These are phyloP conservation scores for Rambutsinella grinnellia DNA, from an alignment of 2,888 invertebrate genomes.

Conservation along the genomic window DNA sequence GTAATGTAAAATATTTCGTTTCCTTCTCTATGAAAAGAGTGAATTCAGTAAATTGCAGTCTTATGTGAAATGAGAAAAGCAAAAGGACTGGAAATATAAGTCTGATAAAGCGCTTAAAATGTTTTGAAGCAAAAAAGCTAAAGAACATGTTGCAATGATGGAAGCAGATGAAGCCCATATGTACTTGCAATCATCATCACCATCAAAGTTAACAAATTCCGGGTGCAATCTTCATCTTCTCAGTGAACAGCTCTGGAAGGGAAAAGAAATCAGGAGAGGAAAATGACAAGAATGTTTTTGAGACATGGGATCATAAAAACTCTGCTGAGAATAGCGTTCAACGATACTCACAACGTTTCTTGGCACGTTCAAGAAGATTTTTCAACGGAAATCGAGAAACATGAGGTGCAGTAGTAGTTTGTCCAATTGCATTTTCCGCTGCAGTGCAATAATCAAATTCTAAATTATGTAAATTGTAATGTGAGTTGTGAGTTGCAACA, in stretches of 20 bases:
- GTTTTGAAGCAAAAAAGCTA: background rate
- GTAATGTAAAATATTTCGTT: too few species aligned
- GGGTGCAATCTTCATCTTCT: too few species aligned
- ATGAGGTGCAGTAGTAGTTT: too few species aligned
- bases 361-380: conserved; percentile 8
- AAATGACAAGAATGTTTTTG: conserved; percentile 21
- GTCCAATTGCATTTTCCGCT: too few species aligned
- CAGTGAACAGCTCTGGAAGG: background rate
- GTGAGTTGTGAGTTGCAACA: background rate
- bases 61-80: too few species aligned
- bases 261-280: background rate
- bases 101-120: conserved; percentile 19
- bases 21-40: too few species aligned
- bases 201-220: too few species aligned
- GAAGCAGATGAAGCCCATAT: too few species aligned
- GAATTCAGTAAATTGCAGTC: too few species aligned
- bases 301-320: conserved; percentile 28
- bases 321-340: conserved; percentile 29
- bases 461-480: background rate
- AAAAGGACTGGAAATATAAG: too few species aligned
- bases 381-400: conserved; percentile 3
- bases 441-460: conserved; percentile 5
- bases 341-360: conserved; percentile 31
- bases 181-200: too few species aligned
- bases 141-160: conserved; percentile 7